These are phyloP conservation scores for Urosaurus nigricauda DNA, from an alignment of 2,797 vertebrate species.

Conservation along the genomic window DNA sequence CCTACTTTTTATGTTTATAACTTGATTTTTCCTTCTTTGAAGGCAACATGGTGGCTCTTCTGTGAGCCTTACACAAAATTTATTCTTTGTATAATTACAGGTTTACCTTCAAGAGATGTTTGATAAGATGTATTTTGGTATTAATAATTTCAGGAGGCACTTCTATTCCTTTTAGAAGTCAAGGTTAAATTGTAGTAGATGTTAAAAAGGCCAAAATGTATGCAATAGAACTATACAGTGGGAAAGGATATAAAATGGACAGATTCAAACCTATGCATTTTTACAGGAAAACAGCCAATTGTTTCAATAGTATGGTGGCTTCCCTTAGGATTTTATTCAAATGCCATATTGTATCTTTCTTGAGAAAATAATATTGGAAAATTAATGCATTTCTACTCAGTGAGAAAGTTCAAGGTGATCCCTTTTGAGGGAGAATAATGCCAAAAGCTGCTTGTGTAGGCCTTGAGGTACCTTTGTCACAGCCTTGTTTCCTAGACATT, in stretches of 20 bases:
- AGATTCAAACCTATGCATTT: too few species aligned
- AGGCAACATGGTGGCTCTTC: constrained; percentile 17
- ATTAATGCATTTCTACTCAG: background rate
- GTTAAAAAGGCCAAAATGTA: background rate
- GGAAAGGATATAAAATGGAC: background rate
- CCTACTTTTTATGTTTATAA: constrained; percentile 48
- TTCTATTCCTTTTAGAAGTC: too few species aligned
- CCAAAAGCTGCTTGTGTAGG: background rate
- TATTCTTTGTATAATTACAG: constrained; percentile 51
- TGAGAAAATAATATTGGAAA: too few species aligned
- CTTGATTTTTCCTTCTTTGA: constrained; percentile 48
- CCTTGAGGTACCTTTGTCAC: background rate
- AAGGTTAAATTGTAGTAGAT: background rate
- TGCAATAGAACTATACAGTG: constrained; percentile 13
- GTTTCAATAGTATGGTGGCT: background rate
- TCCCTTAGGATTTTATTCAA: background rate
- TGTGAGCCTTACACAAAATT: constrained; percentile 36
- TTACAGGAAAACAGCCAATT: constrained; percentile 10
- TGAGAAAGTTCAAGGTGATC: background rate
- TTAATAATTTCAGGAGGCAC: background rate
- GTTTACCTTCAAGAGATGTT: constrained; percentile 49
- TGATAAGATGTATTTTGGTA: background rate
- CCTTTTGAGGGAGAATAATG: constrained; percentile 24
- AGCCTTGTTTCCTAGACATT: background rate
- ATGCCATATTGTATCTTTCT: background rate